Percentiles rank a stretch among this genome's conserved stretches.
phyloP scores from a whole-genome alignment of 2,888 invertebrate species.

The Mycalesis mineus region DNA sequence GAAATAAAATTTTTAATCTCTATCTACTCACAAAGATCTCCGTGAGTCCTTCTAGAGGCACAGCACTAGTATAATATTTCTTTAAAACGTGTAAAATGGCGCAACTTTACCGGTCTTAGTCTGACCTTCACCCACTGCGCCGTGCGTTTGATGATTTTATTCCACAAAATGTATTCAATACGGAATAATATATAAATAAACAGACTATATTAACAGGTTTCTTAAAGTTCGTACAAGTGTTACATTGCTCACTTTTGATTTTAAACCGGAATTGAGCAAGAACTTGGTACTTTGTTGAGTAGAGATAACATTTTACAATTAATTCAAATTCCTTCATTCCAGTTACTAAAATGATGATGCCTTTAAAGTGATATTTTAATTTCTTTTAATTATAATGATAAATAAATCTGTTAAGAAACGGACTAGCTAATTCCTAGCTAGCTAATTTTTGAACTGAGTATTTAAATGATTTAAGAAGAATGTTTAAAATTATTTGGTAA shows the following conservation, averaged over 20 bases:
- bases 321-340: no score
- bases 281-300: neutral
- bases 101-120: conserved; percentile 15
- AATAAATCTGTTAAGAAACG: no score
- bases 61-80: conserved; percentile 3
- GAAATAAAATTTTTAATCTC: neutral
- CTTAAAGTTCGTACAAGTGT: neutral
- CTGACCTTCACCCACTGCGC: conserved; percentile 17
- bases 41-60: neutral
- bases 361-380: no score
- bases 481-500: no score
- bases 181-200: neutral
- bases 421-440: no score
- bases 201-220: neutral
- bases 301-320: no score
- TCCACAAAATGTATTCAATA: neutral
- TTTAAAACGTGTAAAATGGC: conserved; percentile 12
- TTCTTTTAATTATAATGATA: no score
- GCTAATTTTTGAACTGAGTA: no score
- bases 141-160: conserved; percentile 4
- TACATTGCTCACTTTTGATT: neutral
- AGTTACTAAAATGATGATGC: no score
- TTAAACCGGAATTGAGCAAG: neutral
- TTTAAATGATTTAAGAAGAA: no score
- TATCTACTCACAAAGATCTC: neutral